Conservation (phyloP, 2,888 invertebrate genomes). For the Heteropelma amictum region DNA sequence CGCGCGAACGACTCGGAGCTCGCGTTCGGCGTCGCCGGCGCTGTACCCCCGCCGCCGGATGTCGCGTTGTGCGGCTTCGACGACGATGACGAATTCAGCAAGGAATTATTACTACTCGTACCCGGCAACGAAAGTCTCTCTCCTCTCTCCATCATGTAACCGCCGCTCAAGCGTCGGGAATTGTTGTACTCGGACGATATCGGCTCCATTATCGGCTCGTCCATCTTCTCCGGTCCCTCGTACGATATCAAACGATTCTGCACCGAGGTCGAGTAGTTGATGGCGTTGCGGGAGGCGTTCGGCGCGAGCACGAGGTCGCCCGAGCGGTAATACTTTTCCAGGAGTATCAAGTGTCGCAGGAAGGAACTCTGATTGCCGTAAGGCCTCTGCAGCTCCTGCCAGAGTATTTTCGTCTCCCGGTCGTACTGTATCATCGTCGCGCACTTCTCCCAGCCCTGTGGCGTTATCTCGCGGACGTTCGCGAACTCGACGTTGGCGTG, state of each 20-base stretch:
- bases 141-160: conserved; percentile 71
- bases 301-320: conserved; percentile 88
- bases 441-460: conserved; percentile 92
- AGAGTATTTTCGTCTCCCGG: conserved; percentile 87
- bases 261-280: conserved; percentile 88
- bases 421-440: conserved; percentile 89
- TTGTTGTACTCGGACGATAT: conserved; percentile 69
- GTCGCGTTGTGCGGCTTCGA: conserved; percentile 17
- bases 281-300: conserved; percentile 86
- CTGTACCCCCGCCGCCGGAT: neutral
- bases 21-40: conserved; percentile 1
- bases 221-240: conserved; percentile 79
- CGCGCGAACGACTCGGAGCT: neutral
- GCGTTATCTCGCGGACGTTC: conserved; percentile 85
- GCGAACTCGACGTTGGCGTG: conserved; percentile 87
- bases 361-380: conserved; percentile 94
- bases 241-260: conserved; percentile 88
- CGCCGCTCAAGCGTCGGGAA: conserved; percentile 72
- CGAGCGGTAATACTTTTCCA: conserved; percentile 91
- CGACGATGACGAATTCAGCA: conserved; percentile 34
- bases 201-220: conserved; percentile 73
- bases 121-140: conserved; percentile 63
- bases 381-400: conserved; percentile 90
- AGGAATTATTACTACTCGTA: conserved; percentile 57
- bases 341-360: conserved; percentile 86